phyloP scores from a whole-genome alignment of 2,888 invertebrate species.

The Anaspis maculata region DNA sequence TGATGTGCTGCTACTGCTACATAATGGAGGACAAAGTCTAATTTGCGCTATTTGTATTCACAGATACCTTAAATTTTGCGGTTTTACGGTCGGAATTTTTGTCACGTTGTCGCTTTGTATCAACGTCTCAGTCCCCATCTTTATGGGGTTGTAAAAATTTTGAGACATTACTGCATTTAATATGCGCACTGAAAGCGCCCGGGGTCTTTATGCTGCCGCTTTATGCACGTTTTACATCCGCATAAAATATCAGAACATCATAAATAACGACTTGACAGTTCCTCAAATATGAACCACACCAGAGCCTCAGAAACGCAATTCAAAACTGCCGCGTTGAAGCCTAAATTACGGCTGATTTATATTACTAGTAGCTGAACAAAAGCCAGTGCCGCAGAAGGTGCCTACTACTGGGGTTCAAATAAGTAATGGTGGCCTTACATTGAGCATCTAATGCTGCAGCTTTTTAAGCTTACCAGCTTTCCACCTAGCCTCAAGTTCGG shows the following conservation, averaged over 20 bases:
- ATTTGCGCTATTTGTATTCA: conserved; percentile 16
- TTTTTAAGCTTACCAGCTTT: too few relatives aligned
- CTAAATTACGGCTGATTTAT: too few relatives aligned
- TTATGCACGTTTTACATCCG: conserved; percentile 29
- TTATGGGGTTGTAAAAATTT: conserved; percentile 35
- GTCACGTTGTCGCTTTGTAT: conserved; percentile 27
- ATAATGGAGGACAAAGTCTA: too few relatives aligned
- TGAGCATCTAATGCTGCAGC: too few relatives aligned
- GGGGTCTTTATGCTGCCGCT: conserved; percentile 25
- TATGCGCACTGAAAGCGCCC: conserved; percentile 30
- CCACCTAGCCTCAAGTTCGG: too few relatives aligned
- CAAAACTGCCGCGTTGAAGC: too few relatives aligned
- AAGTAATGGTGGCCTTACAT: too few relatives aligned
- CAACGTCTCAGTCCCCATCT: conserved; percentile 18
- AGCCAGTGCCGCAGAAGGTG: too few relatives aligned
- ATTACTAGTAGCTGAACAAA: too few relatives aligned
- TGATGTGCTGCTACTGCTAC: too few relatives aligned
- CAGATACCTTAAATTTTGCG: conserved; percentile 12
- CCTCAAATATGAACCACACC: conserved; percentile 18
- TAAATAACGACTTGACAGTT: conserved; percentile 30
- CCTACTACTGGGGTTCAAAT: too few relatives aligned
- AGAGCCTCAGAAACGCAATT: too few relatives aligned
- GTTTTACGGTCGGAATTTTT: conserved; percentile 22
- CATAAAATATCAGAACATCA: conserved; percentile 30
- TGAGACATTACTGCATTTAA: conserved; percentile 29